Evolutionary conservation across 2,797 vertebrate genomes (phyloP).

Genomic region (Myotis vivesi): DNA sequence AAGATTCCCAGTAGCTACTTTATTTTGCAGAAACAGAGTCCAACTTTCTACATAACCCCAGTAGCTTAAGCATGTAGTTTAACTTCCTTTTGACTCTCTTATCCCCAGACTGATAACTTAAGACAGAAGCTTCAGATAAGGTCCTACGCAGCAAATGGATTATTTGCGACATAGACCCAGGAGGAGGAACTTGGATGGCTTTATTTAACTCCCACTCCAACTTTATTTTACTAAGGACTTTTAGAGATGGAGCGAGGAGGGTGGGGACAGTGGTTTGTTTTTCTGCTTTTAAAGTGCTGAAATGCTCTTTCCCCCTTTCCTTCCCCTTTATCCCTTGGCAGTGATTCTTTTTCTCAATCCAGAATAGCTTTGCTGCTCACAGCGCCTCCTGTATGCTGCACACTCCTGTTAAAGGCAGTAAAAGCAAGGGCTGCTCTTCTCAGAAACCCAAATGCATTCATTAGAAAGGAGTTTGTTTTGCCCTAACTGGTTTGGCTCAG

Average conservation of each 20-base stretch:
- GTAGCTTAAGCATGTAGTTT: not conserved
- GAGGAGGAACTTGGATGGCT: not conserved
- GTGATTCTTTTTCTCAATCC: not conserved
- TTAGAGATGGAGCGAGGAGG: not conserved
- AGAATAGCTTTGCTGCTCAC: not conserved
- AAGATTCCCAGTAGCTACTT: not conserved
- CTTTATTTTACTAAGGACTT: not conserved
- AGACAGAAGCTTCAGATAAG: conserved; percentile 2
- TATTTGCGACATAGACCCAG: not conserved
- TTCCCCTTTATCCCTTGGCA: not conserved
- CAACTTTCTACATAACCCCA: not conserved
- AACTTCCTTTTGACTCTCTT: not conserved
- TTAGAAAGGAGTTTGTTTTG: not conserved
- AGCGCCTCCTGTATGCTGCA: accelerated
- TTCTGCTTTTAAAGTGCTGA: not conserved
- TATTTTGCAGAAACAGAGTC: not conserved
- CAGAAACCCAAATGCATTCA: not conserved
- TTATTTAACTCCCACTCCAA: not conserved
- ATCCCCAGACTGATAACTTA: not conserved
- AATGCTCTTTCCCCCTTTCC: not conserved
- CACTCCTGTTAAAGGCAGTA: not conserved
- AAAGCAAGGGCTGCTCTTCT: not conserved
- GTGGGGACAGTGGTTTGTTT: not conserved
- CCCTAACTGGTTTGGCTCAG: too few species aligned
- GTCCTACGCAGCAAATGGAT: not conserved